These are phyloP conservation scores for Epinotia nisella DNA, from an alignment of 2,888 invertebrate genomes.

Conservation along the genomic window DNA sequence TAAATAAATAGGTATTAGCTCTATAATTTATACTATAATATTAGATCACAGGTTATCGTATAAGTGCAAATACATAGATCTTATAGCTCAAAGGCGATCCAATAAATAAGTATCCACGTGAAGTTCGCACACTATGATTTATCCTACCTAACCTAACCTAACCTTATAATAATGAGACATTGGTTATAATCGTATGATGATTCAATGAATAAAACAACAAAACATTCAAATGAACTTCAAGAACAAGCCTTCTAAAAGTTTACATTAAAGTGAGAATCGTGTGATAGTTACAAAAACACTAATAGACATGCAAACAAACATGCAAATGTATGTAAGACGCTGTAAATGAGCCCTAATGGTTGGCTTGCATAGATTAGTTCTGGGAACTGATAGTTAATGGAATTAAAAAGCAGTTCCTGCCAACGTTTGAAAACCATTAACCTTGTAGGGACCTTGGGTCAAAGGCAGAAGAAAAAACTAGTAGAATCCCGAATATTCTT, in stretches of 20 bases:
- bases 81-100: too few relatives aligned
- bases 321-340: constrained; percentile 45
- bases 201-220: background rate
- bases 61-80: too few relatives aligned
- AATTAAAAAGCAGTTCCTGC: background rate
- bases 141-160: too few relatives aligned
- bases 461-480: background rate
- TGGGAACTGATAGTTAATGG: constrained; percentile 26
- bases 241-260: background rate
- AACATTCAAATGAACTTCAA: background rate
- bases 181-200: background rate
- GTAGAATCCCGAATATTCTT: too few relatives aligned
- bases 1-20: too few relatives aligned
- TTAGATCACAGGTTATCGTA: too few relatives aligned
- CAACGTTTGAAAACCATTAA: background rate
- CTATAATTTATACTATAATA: too few relatives aligned
- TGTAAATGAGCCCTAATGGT: constrained; percentile 42
- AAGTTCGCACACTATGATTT: too few relatives aligned
- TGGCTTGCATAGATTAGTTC: constrained; percentile 33
- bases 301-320: constrained; percentile 37
- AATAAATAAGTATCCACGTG: too few relatives aligned
- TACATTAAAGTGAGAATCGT: constrained; percentile 12
- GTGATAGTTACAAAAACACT: constrained; percentile 22
- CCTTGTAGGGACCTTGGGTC: background rate
- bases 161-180: too few relatives aligned